phyloP scores from a whole-genome alignment of 2,797 vertebrate genomes.

The Lepidocolaptes lacrymiger region DNA sequence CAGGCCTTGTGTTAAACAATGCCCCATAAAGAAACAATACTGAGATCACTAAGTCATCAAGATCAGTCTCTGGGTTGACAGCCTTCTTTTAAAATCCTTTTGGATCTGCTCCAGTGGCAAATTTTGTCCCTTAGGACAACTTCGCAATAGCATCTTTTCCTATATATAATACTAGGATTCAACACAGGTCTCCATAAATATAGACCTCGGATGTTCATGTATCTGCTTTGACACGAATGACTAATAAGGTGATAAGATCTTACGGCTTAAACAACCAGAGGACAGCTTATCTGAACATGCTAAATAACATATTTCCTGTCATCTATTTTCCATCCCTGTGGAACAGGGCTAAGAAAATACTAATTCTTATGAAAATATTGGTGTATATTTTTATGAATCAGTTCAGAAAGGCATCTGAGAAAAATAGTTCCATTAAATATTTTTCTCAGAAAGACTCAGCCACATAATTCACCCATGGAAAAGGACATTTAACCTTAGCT shows the following conservation, averaged over 20 bases:
- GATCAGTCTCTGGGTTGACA: background rate
- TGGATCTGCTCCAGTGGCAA: background rate
- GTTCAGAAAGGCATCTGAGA: background rate
- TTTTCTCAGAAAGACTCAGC: background rate
- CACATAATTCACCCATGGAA: background rate
- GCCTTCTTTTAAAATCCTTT: background rate
- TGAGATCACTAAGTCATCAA: background rate
- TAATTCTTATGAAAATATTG: background rate
- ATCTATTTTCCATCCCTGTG: background rate
- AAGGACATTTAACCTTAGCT: background rate
- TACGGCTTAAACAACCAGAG: slow-evolving; percentile 10
- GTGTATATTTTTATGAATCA: background rate
- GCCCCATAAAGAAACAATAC: background rate
- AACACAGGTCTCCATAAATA: background rate
- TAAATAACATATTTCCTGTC: slow-evolving; percentile 37
- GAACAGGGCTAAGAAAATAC: slow-evolving; percentile 12
- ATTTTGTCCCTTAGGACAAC: background rate
- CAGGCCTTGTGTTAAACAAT: background rate
- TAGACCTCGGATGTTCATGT: background rate
- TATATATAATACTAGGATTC: background rate
- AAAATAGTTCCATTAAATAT: background rate
- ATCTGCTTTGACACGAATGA: slow-evolving; percentile 7
- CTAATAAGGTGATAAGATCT: slow-evolving; percentile 47
- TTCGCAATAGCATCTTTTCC: background rate
- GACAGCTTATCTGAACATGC: slow-evolving; percentile 34